Conservation (phyloP, 2,888 invertebrate species). For the Anthrax anthrax region DNA sequence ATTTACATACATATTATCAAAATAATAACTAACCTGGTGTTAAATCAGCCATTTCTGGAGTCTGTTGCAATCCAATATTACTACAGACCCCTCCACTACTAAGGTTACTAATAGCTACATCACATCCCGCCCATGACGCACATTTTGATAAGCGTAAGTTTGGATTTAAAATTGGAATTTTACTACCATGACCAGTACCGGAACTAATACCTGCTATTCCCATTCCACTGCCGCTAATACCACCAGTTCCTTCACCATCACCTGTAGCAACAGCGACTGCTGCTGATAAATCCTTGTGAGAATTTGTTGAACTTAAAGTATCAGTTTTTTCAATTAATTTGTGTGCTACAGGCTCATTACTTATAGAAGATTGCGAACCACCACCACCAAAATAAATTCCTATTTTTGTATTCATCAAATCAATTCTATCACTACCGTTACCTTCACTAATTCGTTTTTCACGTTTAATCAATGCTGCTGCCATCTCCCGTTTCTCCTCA, state of each 20-base stretch:
- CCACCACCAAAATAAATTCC: slow-evolving; percentile 5
- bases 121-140: slow-evolving; percentile 53
- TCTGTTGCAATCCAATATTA: slow-evolving; percentile 12
- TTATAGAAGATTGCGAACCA: not conserved
- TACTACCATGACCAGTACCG: slow-evolving; percentile 33
- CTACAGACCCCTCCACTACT: not conserved
- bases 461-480: not conserved
- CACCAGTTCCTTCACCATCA: not conserved
- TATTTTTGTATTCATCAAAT: slow-evolving; percentile 6
- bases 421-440: not conserved
- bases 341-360: not conserved
- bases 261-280: too few relatives aligned
- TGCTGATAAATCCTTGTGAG: not conserved
- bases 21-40: slow-evolving; percentile 39
- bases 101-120: slow-evolving; percentile 16
- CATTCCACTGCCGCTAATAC: not conserved
- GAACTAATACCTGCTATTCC: not conserved
- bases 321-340: slow-evolving; percentile 3
- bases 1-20: not conserved
- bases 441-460: not conserved
- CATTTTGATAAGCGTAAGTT: slow-evolving; percentile 50
- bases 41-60: slow-evolving; percentile 35
- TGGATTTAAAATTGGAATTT: slow-evolving; percentile 46
- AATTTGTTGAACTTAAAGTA: slow-evolving; percentile 7
- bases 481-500: slow-evolving; percentile 3